These are phyloP conservation scores for Molossus molossus DNA, from an alignment of 2,797 vertebrate genomes.

Conservation along the genomic window DNA sequence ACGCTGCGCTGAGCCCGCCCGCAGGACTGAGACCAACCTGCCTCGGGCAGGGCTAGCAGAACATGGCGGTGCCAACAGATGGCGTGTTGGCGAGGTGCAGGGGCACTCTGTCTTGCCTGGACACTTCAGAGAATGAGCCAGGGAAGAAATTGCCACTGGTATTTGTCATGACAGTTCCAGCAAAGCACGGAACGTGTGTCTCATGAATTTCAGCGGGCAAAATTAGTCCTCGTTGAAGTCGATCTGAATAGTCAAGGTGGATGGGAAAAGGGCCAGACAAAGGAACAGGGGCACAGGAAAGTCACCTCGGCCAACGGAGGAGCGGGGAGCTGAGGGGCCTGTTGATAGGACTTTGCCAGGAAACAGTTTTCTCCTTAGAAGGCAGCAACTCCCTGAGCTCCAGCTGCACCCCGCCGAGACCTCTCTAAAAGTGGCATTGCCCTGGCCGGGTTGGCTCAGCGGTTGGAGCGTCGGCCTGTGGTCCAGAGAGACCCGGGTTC, in stretches of 20 bases:
- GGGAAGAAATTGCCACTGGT: slow-evolving; percentile 46
- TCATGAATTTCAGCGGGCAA: slow-evolving; percentile 58
- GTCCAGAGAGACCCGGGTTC: not conserved
- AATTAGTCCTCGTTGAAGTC: slow-evolving; percentile 80
- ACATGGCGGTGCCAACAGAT: rapidly evolving
- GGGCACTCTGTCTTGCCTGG: not conserved
- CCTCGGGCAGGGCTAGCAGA: rapidly evolving
- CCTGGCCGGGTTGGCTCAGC: not conserved
- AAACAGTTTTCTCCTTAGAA: not conserved
- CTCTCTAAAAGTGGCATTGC: not conserved
- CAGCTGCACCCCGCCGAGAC: not conserved
- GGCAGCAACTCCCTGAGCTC: not conserved
- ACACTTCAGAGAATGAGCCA: slow-evolving; percentile 57
- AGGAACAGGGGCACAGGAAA: not conserved
- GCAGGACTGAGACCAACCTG: not conserved
- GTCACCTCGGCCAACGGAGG: rapidly evolving
- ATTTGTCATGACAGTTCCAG: slow-evolving; percentile 70
- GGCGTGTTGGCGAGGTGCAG: not conserved
- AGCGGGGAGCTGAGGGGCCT: not conserved
- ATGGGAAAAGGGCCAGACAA: not conserved
- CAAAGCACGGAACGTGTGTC: not conserved
- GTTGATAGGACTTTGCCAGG: not conserved
- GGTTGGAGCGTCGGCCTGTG: not conserved
- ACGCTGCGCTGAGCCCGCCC: rapidly evolving
- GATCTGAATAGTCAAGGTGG: slow-evolving; percentile 64